These are phyloP conservation scores for Diachasmimorpha longicaudata DNA, from an alignment of 1,140 invertebrate species.

Conservation along the genomic window DNA sequence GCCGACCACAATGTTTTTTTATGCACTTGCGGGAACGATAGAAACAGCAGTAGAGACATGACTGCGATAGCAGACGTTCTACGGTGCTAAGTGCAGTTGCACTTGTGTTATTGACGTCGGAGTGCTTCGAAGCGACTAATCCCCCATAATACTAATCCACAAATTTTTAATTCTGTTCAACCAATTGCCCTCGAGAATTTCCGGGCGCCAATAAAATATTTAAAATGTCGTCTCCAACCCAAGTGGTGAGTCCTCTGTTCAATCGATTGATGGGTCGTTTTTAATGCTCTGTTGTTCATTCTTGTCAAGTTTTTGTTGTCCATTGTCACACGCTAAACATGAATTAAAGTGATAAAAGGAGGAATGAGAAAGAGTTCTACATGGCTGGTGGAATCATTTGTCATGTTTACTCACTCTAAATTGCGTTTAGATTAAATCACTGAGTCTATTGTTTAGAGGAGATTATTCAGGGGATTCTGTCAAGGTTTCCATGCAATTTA, in stretches of 20 bases:
- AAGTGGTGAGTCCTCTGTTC: slow-evolving; percentile 36
- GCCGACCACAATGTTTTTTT: not conserved
- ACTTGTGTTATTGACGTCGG: not conserved
- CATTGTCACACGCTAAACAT: not conserved
- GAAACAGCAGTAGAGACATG: slow-evolving; percentile 1
- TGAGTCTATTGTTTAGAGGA: not conserved
- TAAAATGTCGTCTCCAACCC: slow-evolving; percentile 45
- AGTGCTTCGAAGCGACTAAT: not conserved
- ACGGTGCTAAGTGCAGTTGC: not conserved
- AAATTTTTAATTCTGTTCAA: not conserved
- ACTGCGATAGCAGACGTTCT: not conserved
- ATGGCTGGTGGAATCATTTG: slow-evolving; percentile 38
- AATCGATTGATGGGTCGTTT: slow-evolving; percentile 25
- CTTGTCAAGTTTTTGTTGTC: not conserved
- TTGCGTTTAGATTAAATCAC: not conserved
- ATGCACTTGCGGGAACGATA: slow-evolving; percentile 3
- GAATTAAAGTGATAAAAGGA: not conserved
- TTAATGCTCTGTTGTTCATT: not conserved
- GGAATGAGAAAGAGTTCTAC: slow-evolving; percentile 17
- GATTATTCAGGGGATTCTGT: not conserved
- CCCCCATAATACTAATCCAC: not conserved
- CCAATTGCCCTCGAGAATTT: not conserved
- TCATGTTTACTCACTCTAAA: not conserved
- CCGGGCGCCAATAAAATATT: not conserved
- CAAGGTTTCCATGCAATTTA: no score